Percentiles rank a stretch among this genome's conserved stretches.
These are phyloP conservation scores for Eumeta japonica DNA, from an alignment of 1,140 invertebrate species.

Conservation along the genomic window DNA sequence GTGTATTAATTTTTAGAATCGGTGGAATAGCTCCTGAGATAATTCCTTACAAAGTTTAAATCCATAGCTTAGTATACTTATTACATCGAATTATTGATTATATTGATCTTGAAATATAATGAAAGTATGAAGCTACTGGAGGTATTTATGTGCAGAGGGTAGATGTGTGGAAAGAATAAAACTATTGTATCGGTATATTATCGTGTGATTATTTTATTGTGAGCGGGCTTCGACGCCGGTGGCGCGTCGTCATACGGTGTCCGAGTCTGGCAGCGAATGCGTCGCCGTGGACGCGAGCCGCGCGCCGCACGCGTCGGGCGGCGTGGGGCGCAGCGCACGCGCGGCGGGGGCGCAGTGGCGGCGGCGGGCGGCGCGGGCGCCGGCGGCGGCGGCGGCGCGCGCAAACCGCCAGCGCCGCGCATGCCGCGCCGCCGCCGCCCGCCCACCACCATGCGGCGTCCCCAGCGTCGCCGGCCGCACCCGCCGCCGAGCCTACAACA, in stretches of 20 bases:
- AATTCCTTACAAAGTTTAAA: too few relatives aligned
- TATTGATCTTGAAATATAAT: too few relatives aligned
- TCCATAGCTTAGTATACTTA: too few relatives aligned
- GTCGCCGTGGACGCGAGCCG: constrained; percentile 24
- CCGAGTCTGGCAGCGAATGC: constrained; percentile 14
- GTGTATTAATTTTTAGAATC: too few relatives aligned
- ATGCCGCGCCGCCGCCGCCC: constrained; percentile 20
- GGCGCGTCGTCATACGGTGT: constrained; percentile 36
- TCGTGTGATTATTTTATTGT: constrained; percentile 25
- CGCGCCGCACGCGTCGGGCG: constrained; percentile 25
- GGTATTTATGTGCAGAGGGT: constrained; percentile 59
- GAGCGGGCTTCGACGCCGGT: constrained; percentile 20
- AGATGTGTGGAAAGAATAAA: constrained; percentile 56
- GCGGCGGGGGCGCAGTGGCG: constrained; percentile 28
- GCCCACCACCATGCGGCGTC: constrained; percentile 9
- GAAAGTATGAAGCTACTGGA: constrained; percentile 47
- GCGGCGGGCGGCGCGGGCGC: constrained; percentile 21
- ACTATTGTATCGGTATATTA: constrained; percentile 22
- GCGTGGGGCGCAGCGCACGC: constrained; percentile 23
- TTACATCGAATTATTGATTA: too few relatives aligned
- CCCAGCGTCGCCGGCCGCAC: constrained; percentile 24
- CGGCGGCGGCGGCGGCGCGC: constrained; percentile 17
- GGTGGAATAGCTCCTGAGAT: too few relatives aligned
- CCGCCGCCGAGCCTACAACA: constrained; percentile 31
- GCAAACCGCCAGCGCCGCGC: constrained; percentile 13